These are phyloP conservation scores for Nyctalus aviator DNA, from an alignment of 2,797 vertebrate species.

Conservation along the genomic window DNA sequence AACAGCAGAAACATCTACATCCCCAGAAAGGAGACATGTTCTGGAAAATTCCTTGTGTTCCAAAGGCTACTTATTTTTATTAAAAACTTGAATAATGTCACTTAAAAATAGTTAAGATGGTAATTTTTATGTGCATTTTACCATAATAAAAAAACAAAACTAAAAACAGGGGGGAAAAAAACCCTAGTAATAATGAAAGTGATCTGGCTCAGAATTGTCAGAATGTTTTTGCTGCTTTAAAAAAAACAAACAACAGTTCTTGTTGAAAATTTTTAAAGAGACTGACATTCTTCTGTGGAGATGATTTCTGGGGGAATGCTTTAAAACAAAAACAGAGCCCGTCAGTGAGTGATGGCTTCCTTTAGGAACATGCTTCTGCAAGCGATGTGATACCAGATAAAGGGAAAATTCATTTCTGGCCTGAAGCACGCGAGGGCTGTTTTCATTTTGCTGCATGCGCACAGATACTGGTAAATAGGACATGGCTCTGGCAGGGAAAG, in stretches of 20 bases:
- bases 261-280: conserved; percentile 65
- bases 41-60: conserved; percentile 71
- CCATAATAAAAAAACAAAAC: neutral
- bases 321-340: conserved; percentile 70
- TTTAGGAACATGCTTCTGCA: conserved; percentile 55
- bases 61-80: conserved; percentile 76
- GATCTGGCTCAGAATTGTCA: conserved; percentile 78
- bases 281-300: conserved; percentile 32
- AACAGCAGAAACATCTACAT: conserved; percentile 65
- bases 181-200: conserved; percentile 71
- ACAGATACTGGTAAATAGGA: conserved; percentile 66
- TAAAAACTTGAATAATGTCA: conserved; percentile 60
- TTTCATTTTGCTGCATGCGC: conserved; percentile 66
- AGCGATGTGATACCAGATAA: conserved; percentile 67
- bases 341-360: conserved; percentile 60
- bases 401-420: conserved; percentile 74
- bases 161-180: neutral
- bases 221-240: conserved; percentile 2
- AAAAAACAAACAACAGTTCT: conserved; percentile 30
- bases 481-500: conserved; percentile 47
- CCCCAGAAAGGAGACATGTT: conserved; percentile 68
- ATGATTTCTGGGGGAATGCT: conserved; percentile 40
- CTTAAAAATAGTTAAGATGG: neutral
- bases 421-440: conserved; percentile 70
- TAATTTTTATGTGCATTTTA: conserved; percentile 4